phyloP scores from a whole-genome alignment of 1,140 invertebrate species.

The Apis mellifera region DNA sequence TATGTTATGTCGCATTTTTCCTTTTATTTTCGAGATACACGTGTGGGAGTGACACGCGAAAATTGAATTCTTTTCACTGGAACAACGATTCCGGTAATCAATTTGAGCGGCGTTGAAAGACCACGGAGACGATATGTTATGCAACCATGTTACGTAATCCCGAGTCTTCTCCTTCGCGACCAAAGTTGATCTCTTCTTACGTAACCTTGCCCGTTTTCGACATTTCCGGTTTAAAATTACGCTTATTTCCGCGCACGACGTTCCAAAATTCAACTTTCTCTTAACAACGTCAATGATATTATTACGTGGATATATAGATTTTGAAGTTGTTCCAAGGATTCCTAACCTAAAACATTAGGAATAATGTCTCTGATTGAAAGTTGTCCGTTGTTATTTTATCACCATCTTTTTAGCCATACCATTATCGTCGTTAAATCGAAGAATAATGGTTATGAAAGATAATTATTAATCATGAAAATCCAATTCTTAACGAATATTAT shows the following conservation, averaged over 20 bases:
- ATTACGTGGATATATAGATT: not conserved
- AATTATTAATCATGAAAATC: not conserved
- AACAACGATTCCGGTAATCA: slow-evolving; percentile 8
- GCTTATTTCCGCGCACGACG: no score
- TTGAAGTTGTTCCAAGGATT: not conserved
- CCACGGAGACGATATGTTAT: slow-evolving; percentile 11
- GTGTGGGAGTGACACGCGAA: not conserved
- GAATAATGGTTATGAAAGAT: no score
- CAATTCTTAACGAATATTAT: no score
- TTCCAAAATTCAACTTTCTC: not conserved
- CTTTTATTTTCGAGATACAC: not conserved
- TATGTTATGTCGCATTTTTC: not conserved
- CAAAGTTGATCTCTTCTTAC: slow-evolving; percentile 9
- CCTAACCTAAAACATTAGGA: not conserved
- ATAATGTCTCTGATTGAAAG: no score
- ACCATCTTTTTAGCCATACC: no score
- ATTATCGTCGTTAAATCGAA: no score
- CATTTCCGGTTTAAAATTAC: slow-evolving; percentile 13
- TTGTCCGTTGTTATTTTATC: not conserved
- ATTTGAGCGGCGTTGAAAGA: slow-evolving; percentile 5
- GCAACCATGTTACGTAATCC: slow-evolving; percentile 17
- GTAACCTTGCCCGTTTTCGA: not conserved
- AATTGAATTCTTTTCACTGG: not conserved
- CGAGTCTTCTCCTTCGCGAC: not conserved
- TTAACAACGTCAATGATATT: not conserved